phyloP scores from a whole-genome alignment of 1,140 invertebrate species.

The Heterodera schachtii region DNA sequence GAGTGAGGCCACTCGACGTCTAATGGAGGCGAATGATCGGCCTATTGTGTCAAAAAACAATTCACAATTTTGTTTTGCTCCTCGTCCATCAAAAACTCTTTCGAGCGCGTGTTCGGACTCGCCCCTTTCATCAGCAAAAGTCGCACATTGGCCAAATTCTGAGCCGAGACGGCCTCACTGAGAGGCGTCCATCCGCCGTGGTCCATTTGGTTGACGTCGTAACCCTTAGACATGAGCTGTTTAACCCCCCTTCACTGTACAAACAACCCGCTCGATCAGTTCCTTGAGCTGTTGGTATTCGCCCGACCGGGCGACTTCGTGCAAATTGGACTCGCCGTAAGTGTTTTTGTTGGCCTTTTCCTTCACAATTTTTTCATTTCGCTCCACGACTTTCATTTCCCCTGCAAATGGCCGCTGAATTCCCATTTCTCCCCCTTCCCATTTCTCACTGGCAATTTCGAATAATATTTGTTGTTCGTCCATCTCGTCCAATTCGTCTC shows the following conservation, averaged over 20 bases:
- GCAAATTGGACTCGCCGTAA: slow-evolving; percentile 20
- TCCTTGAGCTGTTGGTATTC: slow-evolving; percentile 27
- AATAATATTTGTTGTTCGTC: slow-evolving; percentile 25
- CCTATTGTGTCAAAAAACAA: too few species aligned
- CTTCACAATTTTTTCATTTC: slow-evolving; percentile 26
- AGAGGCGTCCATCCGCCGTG: slow-evolving; percentile 26
- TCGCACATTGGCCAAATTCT: slow-evolving; percentile 18
- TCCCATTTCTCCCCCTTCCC: background rate
- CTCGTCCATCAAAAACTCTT: slow-evolving; percentile 23
- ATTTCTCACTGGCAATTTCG: slow-evolving; percentile 10
- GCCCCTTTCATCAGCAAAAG: slow-evolving; percentile 26
- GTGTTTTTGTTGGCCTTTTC: slow-evolving; percentile 25
- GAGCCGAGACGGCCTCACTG: slow-evolving; percentile 26
- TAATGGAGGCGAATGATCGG: background rate
- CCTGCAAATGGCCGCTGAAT: background rate
- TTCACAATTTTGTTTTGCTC: slow-evolving; percentile 32
- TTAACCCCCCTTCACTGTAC: background rate
- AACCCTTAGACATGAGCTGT: background rate
- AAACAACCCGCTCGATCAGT: slow-evolving; percentile 15
- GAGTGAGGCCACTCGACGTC: slow-evolving; percentile 25
- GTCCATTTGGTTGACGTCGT: slow-evolving; percentile 28
- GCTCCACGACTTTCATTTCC: slow-evolving; percentile 25
- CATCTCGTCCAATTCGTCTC: slow-evolving; percentile 22
- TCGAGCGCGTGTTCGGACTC: slow-evolving; percentile 24
- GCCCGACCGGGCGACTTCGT: slow-evolving; percentile 27